Conservation (phyloP, 2,113 vertebrate genomes). For the Oxyruncus cristatus region DNA sequence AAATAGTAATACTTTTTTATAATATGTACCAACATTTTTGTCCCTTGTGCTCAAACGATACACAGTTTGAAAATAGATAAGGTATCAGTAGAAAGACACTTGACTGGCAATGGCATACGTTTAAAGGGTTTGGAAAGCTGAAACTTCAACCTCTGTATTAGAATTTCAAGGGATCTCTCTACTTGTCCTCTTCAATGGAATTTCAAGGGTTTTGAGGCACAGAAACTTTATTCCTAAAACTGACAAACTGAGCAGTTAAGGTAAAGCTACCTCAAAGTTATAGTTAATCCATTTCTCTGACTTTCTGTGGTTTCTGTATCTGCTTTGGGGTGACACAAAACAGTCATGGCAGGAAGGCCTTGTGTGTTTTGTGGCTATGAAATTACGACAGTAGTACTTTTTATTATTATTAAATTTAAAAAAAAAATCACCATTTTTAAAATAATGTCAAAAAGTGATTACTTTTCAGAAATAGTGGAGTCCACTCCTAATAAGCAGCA, state of each 20-base stretch:
- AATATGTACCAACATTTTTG: neutral
- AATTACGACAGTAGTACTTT: neutral
- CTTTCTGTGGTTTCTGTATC: neutral
- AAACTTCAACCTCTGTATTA: neutral
- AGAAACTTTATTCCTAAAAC: neutral
- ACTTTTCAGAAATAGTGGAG: neutral
- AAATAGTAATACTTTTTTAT: neutral
- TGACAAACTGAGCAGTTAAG: neutral
- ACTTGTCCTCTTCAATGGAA: neutral
- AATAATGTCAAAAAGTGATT: neutral
- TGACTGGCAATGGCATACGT: fast-evolving
- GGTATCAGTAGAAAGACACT: neutral
- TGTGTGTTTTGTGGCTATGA: fast-evolving
- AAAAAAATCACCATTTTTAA: fast-evolving
- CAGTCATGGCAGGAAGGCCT: neutral
- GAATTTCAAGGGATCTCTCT: neutral
- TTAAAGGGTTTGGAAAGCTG: neutral
- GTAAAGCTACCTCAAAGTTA: neutral
- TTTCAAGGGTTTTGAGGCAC: neutral
- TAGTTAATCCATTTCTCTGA: neutral
- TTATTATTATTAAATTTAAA: neutral
- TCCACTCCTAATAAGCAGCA: neutral
- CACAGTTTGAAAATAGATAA: neutral
- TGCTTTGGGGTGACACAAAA: neutral
- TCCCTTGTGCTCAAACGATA: neutral